A percentile compares a stretch with the other conserved stretches of the same genome.
These are phyloP conservation scores for Pollenia griseotomentosa DNA, from an alignment of 2,888 invertebrate species.

Conservation along the genomic window DNA sequence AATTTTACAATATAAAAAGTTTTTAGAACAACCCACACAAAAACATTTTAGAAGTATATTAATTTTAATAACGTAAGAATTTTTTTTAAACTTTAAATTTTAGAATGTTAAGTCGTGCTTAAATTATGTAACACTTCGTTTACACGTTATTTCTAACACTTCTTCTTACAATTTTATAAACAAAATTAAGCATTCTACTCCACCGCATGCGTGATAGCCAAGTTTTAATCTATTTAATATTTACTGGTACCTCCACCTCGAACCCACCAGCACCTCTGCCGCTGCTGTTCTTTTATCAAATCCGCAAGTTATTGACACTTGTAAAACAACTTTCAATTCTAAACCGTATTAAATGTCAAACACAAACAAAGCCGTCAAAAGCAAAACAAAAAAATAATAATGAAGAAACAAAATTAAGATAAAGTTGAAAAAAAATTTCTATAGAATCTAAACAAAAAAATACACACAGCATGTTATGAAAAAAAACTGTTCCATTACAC, in stretches of 20 bases:
- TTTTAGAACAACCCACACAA: background rate
- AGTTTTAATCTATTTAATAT: background rate
- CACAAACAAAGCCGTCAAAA: constrained; percentile 38
- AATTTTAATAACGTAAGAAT: background rate
- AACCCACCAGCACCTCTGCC: background rate
- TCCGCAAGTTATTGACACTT: constrained; percentile 51
- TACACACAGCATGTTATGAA: background rate
- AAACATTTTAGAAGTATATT: background rate
- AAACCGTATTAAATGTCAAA: constrained; percentile 59
- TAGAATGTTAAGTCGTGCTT: constrained; percentile 42
- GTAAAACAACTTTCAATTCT: constrained; percentile 70
- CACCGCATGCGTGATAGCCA: constrained; percentile 51
- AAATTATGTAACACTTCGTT: background rate
- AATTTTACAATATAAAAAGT: background rate
- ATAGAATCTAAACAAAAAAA: too few species aligned
- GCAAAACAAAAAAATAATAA: constrained; percentile 25
- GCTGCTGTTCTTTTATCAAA: constrained; percentile 41
- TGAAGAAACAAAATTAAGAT: background rate
- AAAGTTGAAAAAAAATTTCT: background rate
- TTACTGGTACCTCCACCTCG: background rate
- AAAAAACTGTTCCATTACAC: background rate
- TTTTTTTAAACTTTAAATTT: constrained; percentile 14
- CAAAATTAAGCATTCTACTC: background rate
- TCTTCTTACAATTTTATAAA: constrained; percentile 12
- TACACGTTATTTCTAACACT: constrained; percentile 3